Evolutionary conservation across 2,888 invertebrate genomes (phyloP).

Genomic region (Anthoptus insignis): DNA sequence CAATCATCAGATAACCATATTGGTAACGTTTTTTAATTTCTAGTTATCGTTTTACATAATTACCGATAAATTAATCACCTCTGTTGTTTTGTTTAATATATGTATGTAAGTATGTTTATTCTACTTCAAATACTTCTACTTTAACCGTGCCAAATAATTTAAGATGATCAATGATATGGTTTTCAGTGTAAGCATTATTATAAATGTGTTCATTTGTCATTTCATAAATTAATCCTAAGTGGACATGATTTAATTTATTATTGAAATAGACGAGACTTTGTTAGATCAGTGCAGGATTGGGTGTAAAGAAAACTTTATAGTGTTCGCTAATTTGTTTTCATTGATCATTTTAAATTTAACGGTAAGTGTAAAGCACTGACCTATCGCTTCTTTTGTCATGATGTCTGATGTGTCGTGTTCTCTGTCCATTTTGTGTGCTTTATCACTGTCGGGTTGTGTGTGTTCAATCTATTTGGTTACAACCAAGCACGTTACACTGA

Average conservation of each 20-base stretch:
- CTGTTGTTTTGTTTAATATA: conserved; percentile 28
- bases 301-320: background rate
- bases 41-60: conserved; percentile 7
- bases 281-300: no score
- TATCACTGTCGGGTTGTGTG: conserved; percentile 46
- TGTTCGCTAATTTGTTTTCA: conserved; percentile 32
- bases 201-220: conserved; percentile 1
- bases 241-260: conserved; percentile 1
- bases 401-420: conserved; percentile 70
- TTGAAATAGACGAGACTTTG: no score
- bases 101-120: conserved; percentile 2
- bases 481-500: conserved; percentile 35
- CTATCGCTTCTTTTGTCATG: conserved; percentile 78
- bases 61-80: conserved; percentile 25
- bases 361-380: conserved; percentile 64
- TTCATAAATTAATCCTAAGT: conserved; percentile 13
- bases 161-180: conserved; percentile 30
- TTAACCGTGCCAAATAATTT: conserved; percentile 27
- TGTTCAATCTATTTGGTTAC: conserved; percentile 45
- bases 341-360: conserved; percentile 45
- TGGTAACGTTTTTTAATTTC: background rate
- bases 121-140: conserved; percentile 17
- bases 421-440: conserved; percentile 67
- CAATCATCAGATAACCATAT: conserved; percentile 7
- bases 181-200: conserved; percentile 13